These are phyloP conservation scores for Manduca sexta DNA, from an alignment of 1,140 invertebrate genomes.

Conservation along the genomic window DNA sequence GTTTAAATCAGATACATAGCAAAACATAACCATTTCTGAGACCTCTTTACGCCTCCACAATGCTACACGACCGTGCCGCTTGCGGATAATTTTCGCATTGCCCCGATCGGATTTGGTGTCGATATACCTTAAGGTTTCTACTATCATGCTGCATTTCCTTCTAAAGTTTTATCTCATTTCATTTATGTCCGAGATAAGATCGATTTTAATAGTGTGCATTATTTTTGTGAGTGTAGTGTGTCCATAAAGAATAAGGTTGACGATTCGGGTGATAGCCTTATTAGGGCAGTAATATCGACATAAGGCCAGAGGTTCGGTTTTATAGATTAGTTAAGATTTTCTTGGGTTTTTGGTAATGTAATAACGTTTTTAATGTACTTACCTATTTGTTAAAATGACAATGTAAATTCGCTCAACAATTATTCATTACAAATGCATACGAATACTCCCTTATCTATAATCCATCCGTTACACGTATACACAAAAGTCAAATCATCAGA, in stretches of 20 bases:
- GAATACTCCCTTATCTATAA: background rate
- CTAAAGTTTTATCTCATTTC: constrained; percentile 37
- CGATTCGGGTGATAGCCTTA: too few species aligned
- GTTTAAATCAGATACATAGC: constrained; percentile 64
- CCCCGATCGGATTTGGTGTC: constrained; percentile 53
- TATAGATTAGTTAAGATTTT: too few species aligned
- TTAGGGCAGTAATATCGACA: too few species aligned
- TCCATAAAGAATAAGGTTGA: too few species aligned
- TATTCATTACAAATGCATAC: background rate
- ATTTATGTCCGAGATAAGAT: background rate
- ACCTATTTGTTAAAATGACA: too few species aligned
- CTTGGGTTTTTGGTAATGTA: too few species aligned
- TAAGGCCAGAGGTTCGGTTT: too few species aligned
- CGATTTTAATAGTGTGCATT: too few species aligned
- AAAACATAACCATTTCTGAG: constrained; percentile 62
- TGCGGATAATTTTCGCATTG: constrained; percentile 63
- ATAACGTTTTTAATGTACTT: too few species aligned
- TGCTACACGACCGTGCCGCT: constrained; percentile 26
- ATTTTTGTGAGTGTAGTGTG: background rate
- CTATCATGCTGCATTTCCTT: constrained; percentile 33
- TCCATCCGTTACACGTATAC: background rate
- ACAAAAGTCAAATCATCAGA: constrained; percentile 60
- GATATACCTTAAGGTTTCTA: constrained; percentile 58
- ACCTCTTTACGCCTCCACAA: constrained; percentile 54
- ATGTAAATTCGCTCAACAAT: too few species aligned